Conservation (phyloP, 2,888 invertebrate species). For the Dasypogon diadema region DNA sequence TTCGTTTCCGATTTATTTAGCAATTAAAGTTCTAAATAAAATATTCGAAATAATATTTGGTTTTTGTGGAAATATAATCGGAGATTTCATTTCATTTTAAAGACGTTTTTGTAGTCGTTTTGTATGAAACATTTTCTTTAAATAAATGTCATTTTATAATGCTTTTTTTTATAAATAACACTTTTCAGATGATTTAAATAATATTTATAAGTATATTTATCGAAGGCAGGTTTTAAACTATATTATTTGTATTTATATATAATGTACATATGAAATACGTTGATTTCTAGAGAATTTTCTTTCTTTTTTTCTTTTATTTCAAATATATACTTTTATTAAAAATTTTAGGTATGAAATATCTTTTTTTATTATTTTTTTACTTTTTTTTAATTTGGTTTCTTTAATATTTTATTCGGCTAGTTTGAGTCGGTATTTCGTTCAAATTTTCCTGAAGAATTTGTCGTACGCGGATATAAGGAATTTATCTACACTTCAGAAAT, state of each 20-base stretch:
- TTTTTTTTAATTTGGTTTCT: slow-evolving; percentile 54
- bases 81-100: slow-evolving; percentile 1
- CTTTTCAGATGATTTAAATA: slow-evolving; percentile 46
- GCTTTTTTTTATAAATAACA: slow-evolving; percentile 25
- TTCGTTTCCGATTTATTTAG: slow-evolving; percentile 29
- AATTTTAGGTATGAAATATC: slow-evolving; percentile 58
- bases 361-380: slow-evolving; percentile 57
- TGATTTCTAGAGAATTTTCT: slow-evolving; percentile 55
- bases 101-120: slow-evolving; percentile 2
- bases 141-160: slow-evolving; percentile 23
- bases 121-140: slow-evolving; percentile 36
- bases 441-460: slow-evolving; percentile 49
- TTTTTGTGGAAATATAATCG: slow-evolving; percentile 37
- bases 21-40: slow-evolving; percentile 12
- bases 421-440: slow-evolving; percentile 44
- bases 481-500: slow-evolving; percentile 49
- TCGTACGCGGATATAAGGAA: slow-evolving; percentile 39
- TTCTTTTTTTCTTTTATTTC: slow-evolving; percentile 56
- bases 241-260: slow-evolving; percentile 52
- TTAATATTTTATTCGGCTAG: slow-evolving; percentile 51
- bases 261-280: slow-evolving; percentile 53
- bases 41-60: background rate
- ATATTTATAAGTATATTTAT: slow-evolving; percentile 48
- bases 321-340: slow-evolving; percentile 53
- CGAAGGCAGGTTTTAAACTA: slow-evolving; percentile 57